Evolutionary conservation across 2,113 vertebrate genomes (phyloP).

Genomic region (Corythornis madagascariensis): DNA sequence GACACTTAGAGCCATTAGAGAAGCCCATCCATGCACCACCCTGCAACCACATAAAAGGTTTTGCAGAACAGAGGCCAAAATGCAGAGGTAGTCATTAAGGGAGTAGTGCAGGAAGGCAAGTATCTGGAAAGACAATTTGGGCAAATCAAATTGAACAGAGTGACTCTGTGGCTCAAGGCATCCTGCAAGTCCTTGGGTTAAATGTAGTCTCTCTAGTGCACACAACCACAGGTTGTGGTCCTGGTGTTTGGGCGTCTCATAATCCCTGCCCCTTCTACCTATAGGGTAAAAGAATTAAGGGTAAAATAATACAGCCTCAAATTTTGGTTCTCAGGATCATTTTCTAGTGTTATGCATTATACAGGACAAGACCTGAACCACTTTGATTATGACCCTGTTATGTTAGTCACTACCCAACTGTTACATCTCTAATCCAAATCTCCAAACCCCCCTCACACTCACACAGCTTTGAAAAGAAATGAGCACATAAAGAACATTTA

Average conservation of each 20-base stretch:
- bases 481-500: not conserved
- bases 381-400: not conserved
- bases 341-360: not conserved
- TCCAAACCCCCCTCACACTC: not conserved
- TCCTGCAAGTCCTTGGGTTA: not conserved
- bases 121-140: not conserved
- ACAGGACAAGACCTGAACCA: not conserved
- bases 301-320: not conserved
- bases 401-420: not conserved
- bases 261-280: not conserved
- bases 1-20: not conserved
- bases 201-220: not conserved
- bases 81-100: not conserved
- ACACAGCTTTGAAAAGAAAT: not conserved
- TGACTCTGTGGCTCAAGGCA: not conserved
- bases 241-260: accelerated
- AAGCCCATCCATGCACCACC: not conserved
- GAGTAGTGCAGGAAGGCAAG: not conserved
- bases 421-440: not conserved
- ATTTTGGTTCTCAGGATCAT: not conserved
- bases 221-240: accelerated
- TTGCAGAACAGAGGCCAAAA: not conserved
- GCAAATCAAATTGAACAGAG: not conserved
- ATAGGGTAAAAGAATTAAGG: not conserved
- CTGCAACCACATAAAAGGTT: accelerated